Conservation (phyloP, 2,113 vertebrate species). For the Alexandromys fortis region DNA sequence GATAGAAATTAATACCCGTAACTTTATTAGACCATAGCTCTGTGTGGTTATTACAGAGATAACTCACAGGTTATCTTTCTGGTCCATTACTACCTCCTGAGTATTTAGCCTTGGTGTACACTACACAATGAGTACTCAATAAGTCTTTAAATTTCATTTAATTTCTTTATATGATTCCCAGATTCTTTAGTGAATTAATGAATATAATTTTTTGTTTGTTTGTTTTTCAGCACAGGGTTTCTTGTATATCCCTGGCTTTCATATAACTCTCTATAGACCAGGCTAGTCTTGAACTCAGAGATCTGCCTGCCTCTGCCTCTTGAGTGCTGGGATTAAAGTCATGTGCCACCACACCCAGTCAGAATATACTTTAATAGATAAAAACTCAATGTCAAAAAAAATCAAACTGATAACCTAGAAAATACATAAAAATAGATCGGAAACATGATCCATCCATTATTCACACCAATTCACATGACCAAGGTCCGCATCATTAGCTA, state of each 20-base stretch:
- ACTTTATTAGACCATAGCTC: background rate
- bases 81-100: background rate
- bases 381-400: background rate
- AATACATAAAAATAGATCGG: background rate
- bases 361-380: background rate
- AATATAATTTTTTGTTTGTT: background rate
- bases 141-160: constrained; percentile 5
- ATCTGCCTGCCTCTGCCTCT: background rate
- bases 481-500: constrained; percentile 14
- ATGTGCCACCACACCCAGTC: background rate
- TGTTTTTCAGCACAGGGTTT: background rate
- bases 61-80: background rate
- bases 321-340: background rate
- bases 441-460: background rate
- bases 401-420: background rate
- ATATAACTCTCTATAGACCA: background rate
- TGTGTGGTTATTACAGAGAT: background rate
- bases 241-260: background rate
- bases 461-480: background rate
- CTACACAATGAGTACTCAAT: background rate
- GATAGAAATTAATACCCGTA: background rate
- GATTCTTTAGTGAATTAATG: background rate
- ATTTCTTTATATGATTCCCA: background rate
- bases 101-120: background rate
- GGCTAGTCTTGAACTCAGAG: background rate